Conservation (phyloP, 2,797 vertebrate genomes). For the Peromyscus melanophrys region DNA sequence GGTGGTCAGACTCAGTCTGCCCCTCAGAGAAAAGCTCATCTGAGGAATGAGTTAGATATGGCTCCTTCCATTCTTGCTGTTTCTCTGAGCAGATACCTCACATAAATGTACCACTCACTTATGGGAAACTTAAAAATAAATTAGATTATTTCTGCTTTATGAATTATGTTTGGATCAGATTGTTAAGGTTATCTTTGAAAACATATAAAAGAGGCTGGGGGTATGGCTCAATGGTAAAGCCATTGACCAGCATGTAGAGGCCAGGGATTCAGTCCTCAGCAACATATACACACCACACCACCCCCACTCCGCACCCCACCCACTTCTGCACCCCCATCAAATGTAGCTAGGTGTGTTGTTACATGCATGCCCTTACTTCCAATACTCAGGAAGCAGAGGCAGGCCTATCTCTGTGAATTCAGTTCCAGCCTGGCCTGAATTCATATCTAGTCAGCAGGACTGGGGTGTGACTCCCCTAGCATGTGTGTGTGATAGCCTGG, state of each 20-base stretch:
- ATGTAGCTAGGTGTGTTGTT: neutral
- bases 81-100: neutral
- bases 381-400: neutral
- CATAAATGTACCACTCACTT: neutral
- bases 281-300: too few relatives aligned
- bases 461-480: neutral
- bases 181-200: neutral
- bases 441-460: neutral
- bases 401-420: neutral
- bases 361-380: neutral
- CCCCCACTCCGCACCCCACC: too few relatives aligned
- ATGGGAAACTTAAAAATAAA: neutral
- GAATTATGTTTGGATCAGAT: slow-evolving; percentile 1
- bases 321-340: neutral
- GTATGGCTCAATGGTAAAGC: neutral
- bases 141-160: neutral
- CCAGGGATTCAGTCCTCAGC: neutral
- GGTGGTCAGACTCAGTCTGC: neutral
- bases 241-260: neutral
- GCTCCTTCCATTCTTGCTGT: neutral
- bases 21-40: neutral
- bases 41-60: neutral
- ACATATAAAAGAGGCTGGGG: neutral
- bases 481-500: neutral
- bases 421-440: neutral